Conservation (phyloP, 2,888 invertebrate genomes). For the Eurytoma californica region DNA sequence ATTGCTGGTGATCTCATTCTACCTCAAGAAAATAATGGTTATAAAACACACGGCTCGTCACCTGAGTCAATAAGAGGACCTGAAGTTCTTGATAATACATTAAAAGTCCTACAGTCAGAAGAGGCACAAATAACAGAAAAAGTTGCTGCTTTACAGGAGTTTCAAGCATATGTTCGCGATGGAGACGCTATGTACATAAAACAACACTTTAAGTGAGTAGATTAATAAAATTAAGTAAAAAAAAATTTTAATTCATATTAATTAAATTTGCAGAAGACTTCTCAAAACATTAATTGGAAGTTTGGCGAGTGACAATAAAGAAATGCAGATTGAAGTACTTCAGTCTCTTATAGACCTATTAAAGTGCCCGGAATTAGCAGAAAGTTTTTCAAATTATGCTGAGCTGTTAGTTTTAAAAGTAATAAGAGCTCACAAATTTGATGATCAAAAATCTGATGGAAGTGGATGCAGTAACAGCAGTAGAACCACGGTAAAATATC, state of each 20-base stretch:
- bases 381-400: conserved; percentile 90
- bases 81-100: conserved; percentile 70
- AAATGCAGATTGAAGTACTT: conserved; percentile 85
- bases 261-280: conserved; percentile 71
- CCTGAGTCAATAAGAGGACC: conserved; percentile 69
- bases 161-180: conserved; percentile 70
- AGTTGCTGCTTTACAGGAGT: conserved; percentile 69
- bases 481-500: conserved; percentile 75
- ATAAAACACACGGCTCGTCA: conserved; percentile 70
- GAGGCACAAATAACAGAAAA: conserved; percentile 66
- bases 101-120: conserved; percentile 67
- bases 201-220: conserved; percentile 70
- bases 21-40: conserved; percentile 73
- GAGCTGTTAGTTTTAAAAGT: conserved; percentile 94
- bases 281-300: conserved; percentile 87
- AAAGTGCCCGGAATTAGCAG: conserved; percentile 84
- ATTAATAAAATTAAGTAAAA: not conserved
- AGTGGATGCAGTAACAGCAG: conserved; percentile 59
- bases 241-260: conserved; percentile 11
- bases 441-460: conserved; percentile 68
- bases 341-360: conserved; percentile 91
- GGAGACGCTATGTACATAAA: conserved; percentile 70
- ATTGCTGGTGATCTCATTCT: conserved; percentile 72
- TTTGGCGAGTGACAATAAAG: conserved; percentile 79
- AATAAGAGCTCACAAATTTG: conserved; percentile 86